These are phyloP conservation scores for Microplitis manilae DNA, from an alignment of 2,888 invertebrate genomes.

Conservation along the genomic window DNA sequence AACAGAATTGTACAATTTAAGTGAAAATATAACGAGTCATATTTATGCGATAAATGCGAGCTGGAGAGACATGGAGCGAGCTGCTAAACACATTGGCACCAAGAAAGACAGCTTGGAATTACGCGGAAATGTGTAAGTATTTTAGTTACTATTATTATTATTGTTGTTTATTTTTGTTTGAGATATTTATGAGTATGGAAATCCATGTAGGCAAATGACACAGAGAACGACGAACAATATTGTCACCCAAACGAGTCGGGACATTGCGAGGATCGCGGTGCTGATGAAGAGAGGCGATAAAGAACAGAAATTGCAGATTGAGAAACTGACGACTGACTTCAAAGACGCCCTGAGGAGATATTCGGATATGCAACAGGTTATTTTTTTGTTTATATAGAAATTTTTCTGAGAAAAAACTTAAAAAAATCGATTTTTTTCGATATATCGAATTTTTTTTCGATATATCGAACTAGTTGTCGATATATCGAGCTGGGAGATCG, in stretches of 20 bases:
- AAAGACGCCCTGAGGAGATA: constrained; percentile 85
- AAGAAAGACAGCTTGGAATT: constrained; percentile 80
- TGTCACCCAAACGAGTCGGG: constrained; percentile 81
- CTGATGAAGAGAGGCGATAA: constrained; percentile 83
- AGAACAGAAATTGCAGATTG: constrained; percentile 87
- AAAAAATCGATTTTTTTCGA: too few species aligned
- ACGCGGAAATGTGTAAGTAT: constrained; percentile 77
- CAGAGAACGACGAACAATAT: constrained; percentile 84
- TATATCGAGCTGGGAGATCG: too few species aligned
- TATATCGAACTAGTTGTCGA: too few species aligned
- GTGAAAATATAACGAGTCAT: constrained; percentile 87
- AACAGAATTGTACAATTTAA: constrained; percentile 83
- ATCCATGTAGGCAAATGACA: constrained; percentile 77
- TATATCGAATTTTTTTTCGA: too few species aligned
- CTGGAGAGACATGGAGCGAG: constrained; percentile 81
- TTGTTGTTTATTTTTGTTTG: background rate
- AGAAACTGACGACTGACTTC: constrained; percentile 87
- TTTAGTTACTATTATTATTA: too few species aligned
- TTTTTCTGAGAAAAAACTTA: too few species aligned
- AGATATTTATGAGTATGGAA: background rate
- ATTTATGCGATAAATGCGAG: constrained; percentile 85
- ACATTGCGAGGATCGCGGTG: constrained; percentile 81
- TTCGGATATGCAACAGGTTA: constrained; percentile 85
- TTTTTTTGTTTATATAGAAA: constrained; percentile 34
- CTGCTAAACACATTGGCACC: constrained; percentile 83